Conservation (phyloP, 2,888 invertebrate genomes). For the Ennomos erosarius region DNA sequence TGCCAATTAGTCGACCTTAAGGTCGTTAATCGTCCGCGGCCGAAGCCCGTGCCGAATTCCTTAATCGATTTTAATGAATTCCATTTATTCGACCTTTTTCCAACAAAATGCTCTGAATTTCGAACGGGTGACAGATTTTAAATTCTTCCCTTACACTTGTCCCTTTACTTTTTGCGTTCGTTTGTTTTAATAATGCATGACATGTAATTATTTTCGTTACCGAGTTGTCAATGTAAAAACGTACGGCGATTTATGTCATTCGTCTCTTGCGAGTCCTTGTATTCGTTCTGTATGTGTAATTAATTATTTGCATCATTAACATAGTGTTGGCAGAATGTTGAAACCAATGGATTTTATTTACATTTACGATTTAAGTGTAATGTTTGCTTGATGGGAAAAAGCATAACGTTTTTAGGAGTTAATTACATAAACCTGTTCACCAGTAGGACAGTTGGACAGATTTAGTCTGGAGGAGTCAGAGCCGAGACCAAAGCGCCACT, state of each 20-base stretch:
- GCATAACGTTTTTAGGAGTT: constrained; percentile 53
- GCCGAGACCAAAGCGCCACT: constrained; percentile 54
- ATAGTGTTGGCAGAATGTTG: constrained; percentile 36
- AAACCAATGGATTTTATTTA: constrained; percentile 43
- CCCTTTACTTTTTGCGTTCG: constrained; percentile 61
- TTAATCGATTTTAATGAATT: constrained; percentile 77
- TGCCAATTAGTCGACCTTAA: constrained; percentile 63
- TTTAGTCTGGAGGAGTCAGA: constrained; percentile 23
- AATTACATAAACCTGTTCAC: constrained; percentile 63
- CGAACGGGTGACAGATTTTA: constrained; percentile 82
- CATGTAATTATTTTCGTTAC: constrained; percentile 76
- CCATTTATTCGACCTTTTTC: constrained; percentile 71
- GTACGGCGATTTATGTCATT: constrained; percentile 61
- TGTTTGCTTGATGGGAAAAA: constrained; percentile 44
- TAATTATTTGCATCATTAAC: constrained; percentile 42
- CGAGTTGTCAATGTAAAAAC: constrained; percentile 61
- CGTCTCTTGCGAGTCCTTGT: constrained; percentile 32
- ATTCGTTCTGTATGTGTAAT: constrained; percentile 48
- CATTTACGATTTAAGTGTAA: constrained; percentile 45
- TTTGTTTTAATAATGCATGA: constrained; percentile 82
- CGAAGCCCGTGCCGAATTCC: constrained; percentile 63
- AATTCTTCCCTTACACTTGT: constrained; percentile 84
- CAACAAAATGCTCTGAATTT: constrained; percentile 75
- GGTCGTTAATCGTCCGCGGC: constrained; percentile 55
- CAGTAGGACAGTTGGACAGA: constrained; percentile 54